phyloP scores from a whole-genome alignment of 2,888 invertebrate species.

The Crocallis elinguaria region DNA sequence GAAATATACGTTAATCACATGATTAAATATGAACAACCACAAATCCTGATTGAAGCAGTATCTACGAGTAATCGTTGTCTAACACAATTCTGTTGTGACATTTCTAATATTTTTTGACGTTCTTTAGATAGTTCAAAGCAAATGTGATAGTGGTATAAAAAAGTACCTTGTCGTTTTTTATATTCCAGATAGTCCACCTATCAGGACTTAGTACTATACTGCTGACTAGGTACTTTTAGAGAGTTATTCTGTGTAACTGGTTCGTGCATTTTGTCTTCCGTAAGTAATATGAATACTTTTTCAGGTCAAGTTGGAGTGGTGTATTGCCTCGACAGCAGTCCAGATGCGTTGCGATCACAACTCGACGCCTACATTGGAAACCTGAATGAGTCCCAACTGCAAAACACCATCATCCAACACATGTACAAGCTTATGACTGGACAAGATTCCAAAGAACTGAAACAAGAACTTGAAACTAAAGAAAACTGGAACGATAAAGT shows the following conservation, averaged over 20 bases:
- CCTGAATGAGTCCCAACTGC: slow-evolving; percentile 43
- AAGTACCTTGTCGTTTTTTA: too few species aligned
- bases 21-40: too few species aligned
- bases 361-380: slow-evolving; percentile 51
- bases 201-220: too few species aligned
- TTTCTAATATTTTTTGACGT: too few species aligned
- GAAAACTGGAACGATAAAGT: slow-evolving; percentile 47
- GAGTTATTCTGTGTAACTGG: neutral
- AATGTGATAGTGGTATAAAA: too few species aligned
- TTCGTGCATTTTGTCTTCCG: neutral
- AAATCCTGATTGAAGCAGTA: too few species aligned
- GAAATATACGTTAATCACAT: too few species aligned
- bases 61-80: too few species aligned
- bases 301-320: slow-evolving; percentile 52
- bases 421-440: slow-evolving; percentile 49
- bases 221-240: too few species aligned
- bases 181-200: too few species aligned
- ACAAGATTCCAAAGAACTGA: slow-evolving; percentile 38
- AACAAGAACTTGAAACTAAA: slow-evolving; percentile 35
- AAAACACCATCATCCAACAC: slow-evolving; percentile 47
- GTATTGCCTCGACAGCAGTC: slow-evolving; percentile 57
- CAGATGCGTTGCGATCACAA: slow-evolving; percentile 48
- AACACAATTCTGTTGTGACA: too few species aligned
- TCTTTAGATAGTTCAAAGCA: too few species aligned
- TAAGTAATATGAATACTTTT: neutral